Conservation (phyloP, 2,113 vertebrate genomes). For the Ptilonorhynchus violaceus region DNA sequence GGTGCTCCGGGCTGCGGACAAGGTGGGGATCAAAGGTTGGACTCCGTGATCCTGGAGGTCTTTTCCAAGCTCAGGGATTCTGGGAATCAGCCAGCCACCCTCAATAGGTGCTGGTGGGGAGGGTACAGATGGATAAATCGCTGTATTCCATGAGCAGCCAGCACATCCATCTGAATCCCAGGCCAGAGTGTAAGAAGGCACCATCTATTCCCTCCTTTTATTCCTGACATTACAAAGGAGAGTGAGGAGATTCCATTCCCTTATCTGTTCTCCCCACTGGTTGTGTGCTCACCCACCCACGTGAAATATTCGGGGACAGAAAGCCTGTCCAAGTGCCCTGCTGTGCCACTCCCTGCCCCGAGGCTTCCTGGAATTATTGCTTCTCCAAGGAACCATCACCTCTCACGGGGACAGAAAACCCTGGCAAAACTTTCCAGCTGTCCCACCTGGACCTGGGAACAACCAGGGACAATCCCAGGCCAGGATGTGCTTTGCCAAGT, state of each 20-base stretch:
- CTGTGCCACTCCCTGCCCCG: not conserved
- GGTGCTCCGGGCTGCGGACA: not conserved
- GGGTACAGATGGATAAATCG: not conserved
- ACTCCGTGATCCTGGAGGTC: fast-evolving
- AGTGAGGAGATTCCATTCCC: not conserved
- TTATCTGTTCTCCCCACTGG: not conserved
- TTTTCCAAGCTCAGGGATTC: not conserved
- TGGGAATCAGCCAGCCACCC: not conserved
- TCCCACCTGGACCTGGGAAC: not conserved
- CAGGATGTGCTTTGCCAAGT: not conserved
- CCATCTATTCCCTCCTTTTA: conserved; percentile 21
- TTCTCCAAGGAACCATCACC: not conserved
- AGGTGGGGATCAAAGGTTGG: not conserved
- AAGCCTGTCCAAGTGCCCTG: not conserved
- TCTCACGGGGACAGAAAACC: not conserved
- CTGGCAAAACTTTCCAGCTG: not conserved
- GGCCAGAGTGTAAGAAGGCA: not conserved
- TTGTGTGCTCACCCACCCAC: not conserved
- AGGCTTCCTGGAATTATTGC: not conserved
- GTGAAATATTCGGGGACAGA: not conserved
- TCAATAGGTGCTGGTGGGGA: fast-evolving
- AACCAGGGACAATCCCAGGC: not conserved
- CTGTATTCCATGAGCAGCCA: not conserved
- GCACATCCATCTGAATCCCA: not conserved
- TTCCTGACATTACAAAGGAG: not conserved